Evolutionary conservation across 2,888 invertebrate genomes (phyloP).

Genomic region (Brachypterus glaber): DNA sequence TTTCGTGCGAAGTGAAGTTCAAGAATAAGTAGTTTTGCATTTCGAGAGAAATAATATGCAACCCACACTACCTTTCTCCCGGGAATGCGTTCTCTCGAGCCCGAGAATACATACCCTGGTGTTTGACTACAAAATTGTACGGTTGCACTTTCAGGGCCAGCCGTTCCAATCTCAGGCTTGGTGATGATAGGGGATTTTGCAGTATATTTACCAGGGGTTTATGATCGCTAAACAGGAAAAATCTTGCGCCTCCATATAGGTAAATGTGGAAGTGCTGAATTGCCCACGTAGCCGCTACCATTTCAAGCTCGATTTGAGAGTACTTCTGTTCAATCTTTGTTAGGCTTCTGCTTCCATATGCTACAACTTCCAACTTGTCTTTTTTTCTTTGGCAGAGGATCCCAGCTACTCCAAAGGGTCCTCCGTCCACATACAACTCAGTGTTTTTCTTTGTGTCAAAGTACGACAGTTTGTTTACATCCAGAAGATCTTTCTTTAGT

Average conservation of each 20-base stretch:
- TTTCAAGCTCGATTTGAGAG: constrained; percentile 10
- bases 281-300: constrained; percentile 10
- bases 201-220: constrained; percentile 8
- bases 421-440: constrained; percentile 11
- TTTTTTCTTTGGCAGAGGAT: constrained; percentile 5
- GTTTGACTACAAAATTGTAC: constrained; percentile 7
- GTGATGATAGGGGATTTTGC: constrained; percentile 7
- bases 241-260: constrained; percentile 5
- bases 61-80: too few relatives aligned
- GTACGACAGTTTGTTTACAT: constrained; percentile 6
- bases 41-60: too few relatives aligned
- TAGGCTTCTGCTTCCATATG: constrained; percentile 8
- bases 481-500: background rate
- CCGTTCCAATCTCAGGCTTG: constrained; percentile 10
- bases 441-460: constrained; percentile 10
- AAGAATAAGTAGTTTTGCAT: too few relatives aligned
- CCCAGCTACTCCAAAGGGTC: constrained; percentile 9
- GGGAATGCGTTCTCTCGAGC: too few relatives aligned
- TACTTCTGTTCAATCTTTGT: constrained; percentile 6
- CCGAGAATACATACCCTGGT: too few relatives aligned
- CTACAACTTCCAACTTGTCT: constrained; percentile 6
- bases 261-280: constrained; percentile 12
- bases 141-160: constrained; percentile 4
- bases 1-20: too few relatives aligned
- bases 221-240: constrained; percentile 9